Percentiles rank a stretch among this genome's conserved stretches.
Evolutionary conservation across 2,797 vertebrate species (phyloP).

Genomic region (Orestias chungarensis): DNA sequence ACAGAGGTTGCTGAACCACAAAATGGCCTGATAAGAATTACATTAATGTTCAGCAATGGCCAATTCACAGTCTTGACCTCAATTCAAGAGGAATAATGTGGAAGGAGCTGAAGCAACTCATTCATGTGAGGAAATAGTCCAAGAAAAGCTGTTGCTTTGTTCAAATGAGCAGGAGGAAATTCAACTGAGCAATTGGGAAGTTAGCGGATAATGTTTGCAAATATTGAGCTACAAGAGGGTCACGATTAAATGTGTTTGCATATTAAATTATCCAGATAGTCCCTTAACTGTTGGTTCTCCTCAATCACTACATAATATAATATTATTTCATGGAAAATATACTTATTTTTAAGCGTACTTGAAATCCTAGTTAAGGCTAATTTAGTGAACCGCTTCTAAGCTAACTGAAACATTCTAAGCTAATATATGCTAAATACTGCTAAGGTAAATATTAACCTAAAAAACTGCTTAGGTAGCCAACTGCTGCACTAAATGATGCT

Average conservation of each 20-base stretch:
- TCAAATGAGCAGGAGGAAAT: background rate
- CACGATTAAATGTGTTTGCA: background rate
- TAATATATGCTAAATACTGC: background rate
- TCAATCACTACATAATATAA: background rate
- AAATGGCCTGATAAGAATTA: background rate
- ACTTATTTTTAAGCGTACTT: background rate
- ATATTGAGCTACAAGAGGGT: background rate
- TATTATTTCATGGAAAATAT: background rate
- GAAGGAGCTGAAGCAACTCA: constrained; percentile 1
- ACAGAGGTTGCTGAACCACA: background rate
- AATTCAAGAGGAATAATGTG: background rate
- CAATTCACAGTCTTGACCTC: constrained; percentile 7
- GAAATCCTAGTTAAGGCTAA: no score
- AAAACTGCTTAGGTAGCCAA: background rate
- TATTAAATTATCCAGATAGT: background rate
- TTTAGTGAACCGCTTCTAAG: no score
- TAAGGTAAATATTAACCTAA: background rate
- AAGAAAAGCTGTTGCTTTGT: background rate
- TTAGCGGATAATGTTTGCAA: background rate
- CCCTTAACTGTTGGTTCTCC: background rate
- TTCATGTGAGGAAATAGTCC: constrained; percentile 3
- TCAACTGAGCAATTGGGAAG: background rate
- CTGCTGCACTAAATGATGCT: background rate
- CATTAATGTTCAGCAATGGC: constrained; percentile 3
- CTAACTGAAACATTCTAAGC: no score